Evolutionary conservation across 2,888 invertebrate species (phyloP).

Genomic region (Folsomia manolachei): DNA sequence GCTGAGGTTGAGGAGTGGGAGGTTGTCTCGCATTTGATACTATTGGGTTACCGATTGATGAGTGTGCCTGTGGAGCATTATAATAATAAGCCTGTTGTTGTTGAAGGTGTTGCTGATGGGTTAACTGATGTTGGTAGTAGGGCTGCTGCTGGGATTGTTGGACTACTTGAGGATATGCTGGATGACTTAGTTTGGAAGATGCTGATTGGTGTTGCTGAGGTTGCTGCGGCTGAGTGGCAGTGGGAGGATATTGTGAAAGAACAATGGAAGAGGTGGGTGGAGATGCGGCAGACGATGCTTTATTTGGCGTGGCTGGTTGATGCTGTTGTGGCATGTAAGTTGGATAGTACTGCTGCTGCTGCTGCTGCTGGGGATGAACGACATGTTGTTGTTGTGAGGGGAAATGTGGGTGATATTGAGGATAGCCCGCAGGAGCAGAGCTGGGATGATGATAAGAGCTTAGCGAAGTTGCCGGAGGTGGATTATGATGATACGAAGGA

Average conservation of each 20-base stretch:
- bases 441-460: constrained; percentile 30
- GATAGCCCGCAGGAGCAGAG: constrained; percentile 25
- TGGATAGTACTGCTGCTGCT: constrained; percentile 19
- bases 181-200: constrained; percentile 25
- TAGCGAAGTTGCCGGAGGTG: constrained; percentile 31
- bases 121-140: neutral
- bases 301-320: constrained; percentile 12
- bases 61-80: constrained; percentile 22
- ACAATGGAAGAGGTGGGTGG: constrained; percentile 13
- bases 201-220: constrained; percentile 13
- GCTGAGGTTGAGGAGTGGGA: constrained; percentile 51
- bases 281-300: constrained; percentile 11
- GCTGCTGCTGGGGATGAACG: constrained; percentile 30
- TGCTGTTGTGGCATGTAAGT: neutral
- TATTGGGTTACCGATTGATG: constrained; percentile 13
- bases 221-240: constrained; percentile 21
- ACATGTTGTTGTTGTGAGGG: constrained; percentile 24
- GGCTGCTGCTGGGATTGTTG: neutral
- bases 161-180: constrained; percentile 3
- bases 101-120: constrained; percentile 6
- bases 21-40: constrained; percentile 22
- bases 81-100: constrained; percentile 8
- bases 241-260: neutral
- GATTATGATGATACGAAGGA: constrained; percentile 29
- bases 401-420: constrained; percentile 39